Base-by-base conservation (phyloP, 2,797 vertebrate genomes). In the Aeoliscus strigatus region DNA sequence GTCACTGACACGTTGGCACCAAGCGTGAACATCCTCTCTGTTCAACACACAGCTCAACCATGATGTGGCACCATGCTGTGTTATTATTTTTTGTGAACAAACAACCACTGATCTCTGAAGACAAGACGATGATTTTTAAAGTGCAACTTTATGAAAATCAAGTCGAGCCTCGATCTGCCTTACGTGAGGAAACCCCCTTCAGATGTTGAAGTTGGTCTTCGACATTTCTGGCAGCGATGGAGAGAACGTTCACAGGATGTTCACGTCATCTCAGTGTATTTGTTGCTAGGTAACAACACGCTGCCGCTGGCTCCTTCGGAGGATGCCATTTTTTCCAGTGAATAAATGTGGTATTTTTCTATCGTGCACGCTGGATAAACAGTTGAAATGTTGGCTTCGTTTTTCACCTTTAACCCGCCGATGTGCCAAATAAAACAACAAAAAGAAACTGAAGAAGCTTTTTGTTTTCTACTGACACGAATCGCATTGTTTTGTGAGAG, bases 361-460 rank as follows among this genome's bases (percentile, higher is more conserved):
- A 29, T 43, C 17, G 14, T 48, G 24, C 28, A 46, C 6, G 6
- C 17, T 32, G 16, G 8, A 40, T 38, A 21, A 21, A 21, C 9
- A 15, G 7, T 17, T 5, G 27, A 14, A 30, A 14, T 17, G 14
- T 25, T 40, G 15, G 17, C n/a, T 28, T 25, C 27, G 26, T n/a
- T 13, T 13, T 26, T 49, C 31, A 31, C 17, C 12, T 38, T 41
- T 21, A 37, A 24, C 39, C 18, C 43, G 34, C 51, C 54, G 42
- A 25, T 53, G 63, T 67, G 63, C 56, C 56, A 70, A 58, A 67
- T 21, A 30, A 23, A 18, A 23, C 23, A 30, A 42, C n/a, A n/a
- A 24, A 18, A 17, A 14, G 8, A 29, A 44, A 25, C 9, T 28
- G 25, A 38, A 27, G 4, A 31, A 31, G 9, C 2, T 2, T 32